phyloP scores from a whole-genome alignment of 2,113 vertebrate genomes.

The Brienomyrus brachyistius region DNA sequence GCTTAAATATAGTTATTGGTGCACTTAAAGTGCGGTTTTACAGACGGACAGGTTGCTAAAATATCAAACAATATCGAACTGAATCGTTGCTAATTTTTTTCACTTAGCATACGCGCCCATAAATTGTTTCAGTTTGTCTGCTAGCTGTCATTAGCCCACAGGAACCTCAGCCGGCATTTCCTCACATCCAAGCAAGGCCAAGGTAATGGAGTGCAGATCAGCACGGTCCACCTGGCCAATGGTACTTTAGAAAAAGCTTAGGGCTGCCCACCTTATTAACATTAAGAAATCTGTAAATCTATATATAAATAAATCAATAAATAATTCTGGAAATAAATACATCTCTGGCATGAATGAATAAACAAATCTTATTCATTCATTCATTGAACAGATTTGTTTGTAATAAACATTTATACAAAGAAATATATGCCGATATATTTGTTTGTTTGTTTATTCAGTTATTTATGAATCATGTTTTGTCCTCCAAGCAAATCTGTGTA shows the following conservation, averaged over 20 bases:
- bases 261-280: neutral
- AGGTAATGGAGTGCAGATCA: neutral
- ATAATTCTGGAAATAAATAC: neutral
- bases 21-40: neutral
- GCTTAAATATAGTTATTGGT: neutral
- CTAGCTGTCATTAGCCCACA: neutral
- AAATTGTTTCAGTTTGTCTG: neutral
- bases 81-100: neutral
- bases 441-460: neutral
- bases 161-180: neutral
- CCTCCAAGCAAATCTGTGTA: neutral
- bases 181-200: neutral
- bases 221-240: neutral
- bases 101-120: neutral
- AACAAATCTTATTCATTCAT: neutral
- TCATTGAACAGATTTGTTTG: neutral
- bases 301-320: neutral
- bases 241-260: neutral
- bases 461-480: neutral
- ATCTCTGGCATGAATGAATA: neutral
- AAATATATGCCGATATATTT: neutral
- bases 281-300: neutral
- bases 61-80: neutral
- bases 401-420: neutral
- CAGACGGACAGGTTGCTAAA: neutral